Evolutionary conservation across 2,113 vertebrate species (phyloP).

Genomic region (Paratilapia polleni): DNA sequence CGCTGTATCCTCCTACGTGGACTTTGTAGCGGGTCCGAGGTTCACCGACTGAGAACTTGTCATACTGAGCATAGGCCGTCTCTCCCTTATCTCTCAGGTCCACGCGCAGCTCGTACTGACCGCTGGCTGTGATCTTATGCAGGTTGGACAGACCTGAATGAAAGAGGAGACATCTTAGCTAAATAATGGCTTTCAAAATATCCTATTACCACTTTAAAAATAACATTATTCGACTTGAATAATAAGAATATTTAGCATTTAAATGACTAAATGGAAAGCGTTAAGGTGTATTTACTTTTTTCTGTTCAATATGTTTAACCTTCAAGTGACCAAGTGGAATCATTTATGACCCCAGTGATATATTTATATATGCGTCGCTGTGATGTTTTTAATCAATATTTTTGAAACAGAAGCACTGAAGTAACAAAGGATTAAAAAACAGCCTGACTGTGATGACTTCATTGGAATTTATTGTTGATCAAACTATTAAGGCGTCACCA

Average conservation of each 20-base stretch:
- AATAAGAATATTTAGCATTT: neutral
- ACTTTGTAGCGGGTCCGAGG: conserved; percentile 89
- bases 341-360: too few relatives aligned
- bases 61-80: conserved; percentile 89
- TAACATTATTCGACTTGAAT: neutral
- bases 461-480: too few relatives aligned
- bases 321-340: too few relatives aligned
- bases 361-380: too few relatives aligned
- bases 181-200: neutral
- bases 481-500: too few relatives aligned
- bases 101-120: conserved; percentile 93
- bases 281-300: too few relatives aligned
- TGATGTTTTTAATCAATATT: too few relatives aligned
- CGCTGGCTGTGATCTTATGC: conserved; percentile 91
- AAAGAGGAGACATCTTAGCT: neutral
- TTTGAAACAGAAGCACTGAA: too few relatives aligned
- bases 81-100: conserved; percentile 90
- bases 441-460: too few relatives aligned
- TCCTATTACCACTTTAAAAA: neutral
- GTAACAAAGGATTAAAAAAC: too few relatives aligned
- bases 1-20: conserved; percentile 92
- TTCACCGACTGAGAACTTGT: conserved; percentile 90
- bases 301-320: too few relatives aligned
- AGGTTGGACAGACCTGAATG: conserved; percentile 90
- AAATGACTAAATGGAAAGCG: neutral